Conservation (phyloP, 2,888 invertebrate genomes). For the Papilio protenor region DNA sequence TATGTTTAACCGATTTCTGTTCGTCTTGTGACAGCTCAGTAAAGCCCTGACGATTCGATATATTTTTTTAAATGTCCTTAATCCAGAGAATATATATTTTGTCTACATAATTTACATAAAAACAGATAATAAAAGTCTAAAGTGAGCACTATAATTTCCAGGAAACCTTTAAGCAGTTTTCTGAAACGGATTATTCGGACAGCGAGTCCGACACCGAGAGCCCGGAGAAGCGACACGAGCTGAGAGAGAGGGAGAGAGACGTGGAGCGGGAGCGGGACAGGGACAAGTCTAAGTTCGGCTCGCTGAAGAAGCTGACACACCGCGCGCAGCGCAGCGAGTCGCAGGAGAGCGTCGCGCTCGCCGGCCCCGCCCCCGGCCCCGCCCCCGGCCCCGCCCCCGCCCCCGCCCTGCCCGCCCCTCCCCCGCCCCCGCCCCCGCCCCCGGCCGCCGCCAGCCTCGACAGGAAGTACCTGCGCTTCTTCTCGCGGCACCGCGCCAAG, state of each 20-base stretch:
- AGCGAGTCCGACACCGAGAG: conserved; percentile 72
- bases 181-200: conserved; percentile 86
- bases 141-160: conserved; percentile 47
- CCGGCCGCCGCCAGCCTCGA: conserved; percentile 84
- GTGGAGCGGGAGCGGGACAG: conserved; percentile 63
- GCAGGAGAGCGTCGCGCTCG: conserved; percentile 76
- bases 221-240: conserved; percentile 55
- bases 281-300: conserved; percentile 85
- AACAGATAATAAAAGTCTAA: neutral
- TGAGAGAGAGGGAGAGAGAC: conserved; percentile 52
- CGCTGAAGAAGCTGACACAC: conserved; percentile 87
- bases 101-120: neutral
- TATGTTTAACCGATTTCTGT: too few relatives aligned
- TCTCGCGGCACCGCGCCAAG: conserved; percentile 73
- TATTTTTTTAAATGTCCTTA: too few relatives aligned
- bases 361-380: conserved; percentile 66
- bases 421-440: neutral
- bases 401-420: too few relatives aligned
- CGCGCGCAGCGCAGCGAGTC: conserved; percentile 76
- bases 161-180: conserved; percentile 77
- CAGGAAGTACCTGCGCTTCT: conserved; percentile 86
- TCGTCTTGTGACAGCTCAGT: too few relatives aligned
- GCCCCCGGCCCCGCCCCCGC: neutral
- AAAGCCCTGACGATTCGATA: too few relatives aligned
- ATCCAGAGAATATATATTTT: too few relatives aligned